Conservation (phyloP, 2,797 vertebrate species). For the Alcedo atthis region DNA sequence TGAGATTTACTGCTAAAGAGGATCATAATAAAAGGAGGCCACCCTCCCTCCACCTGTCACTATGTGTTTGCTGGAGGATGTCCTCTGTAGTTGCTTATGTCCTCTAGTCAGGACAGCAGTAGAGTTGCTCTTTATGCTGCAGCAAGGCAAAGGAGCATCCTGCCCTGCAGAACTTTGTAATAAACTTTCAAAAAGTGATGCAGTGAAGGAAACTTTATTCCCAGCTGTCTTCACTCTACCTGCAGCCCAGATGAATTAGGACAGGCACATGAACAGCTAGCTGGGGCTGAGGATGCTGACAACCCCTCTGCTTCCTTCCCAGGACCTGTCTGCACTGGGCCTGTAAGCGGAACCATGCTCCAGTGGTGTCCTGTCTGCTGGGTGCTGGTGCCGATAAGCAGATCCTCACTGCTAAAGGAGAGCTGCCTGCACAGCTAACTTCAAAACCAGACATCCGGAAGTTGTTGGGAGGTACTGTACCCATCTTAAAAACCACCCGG, state of each 20-base stretch:
- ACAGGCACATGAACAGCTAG: fast-evolving
- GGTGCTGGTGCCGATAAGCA: constrained; percentile 88
- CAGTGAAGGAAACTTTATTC: background rate
- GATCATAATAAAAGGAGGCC: background rate
- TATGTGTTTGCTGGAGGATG: fast-evolving
- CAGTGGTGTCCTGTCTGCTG: constrained; percentile 90
- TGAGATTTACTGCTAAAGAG: background rate
- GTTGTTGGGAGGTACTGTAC: constrained; percentile 87
- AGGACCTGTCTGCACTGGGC: constrained; percentile 98
- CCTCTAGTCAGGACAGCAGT: too few species aligned
- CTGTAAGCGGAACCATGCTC: constrained; percentile 92
- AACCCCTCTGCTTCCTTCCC: background rate
- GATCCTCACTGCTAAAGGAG: constrained; percentile 88
- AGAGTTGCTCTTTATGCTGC: fast-evolving
- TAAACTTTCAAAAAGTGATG: background rate
- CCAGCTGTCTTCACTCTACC: fast-evolving
- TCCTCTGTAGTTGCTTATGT: fast-evolving
- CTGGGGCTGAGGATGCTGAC: background rate
- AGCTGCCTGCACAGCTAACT: constrained; percentile 89
- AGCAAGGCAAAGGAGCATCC: background rate
- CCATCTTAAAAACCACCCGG: background rate
- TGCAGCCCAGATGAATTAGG: fast-evolving
- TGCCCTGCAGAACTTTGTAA: background rate
- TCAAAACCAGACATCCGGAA: constrained; percentile 88
- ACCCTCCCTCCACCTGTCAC: background rate